Evolutionary conservation across 2,797 vertebrate species (phyloP).

Genomic region (Alosa sapidissima): DNA sequence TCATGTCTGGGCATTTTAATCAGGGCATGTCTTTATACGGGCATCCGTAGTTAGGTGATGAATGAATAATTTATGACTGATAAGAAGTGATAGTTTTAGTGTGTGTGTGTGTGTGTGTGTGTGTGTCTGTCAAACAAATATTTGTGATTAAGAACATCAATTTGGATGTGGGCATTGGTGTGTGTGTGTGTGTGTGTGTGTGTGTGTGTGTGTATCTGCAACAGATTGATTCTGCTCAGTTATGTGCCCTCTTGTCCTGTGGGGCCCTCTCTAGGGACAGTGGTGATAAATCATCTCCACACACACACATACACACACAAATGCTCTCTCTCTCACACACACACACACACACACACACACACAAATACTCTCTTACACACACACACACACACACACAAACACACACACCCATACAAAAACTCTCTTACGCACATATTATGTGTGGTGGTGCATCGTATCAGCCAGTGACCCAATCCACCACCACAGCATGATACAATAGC

Average conservation of each 20-base stretch:
- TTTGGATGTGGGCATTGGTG: background rate
- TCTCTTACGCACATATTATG: background rate
- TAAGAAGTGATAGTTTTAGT: background rate
- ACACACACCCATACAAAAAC: background rate
- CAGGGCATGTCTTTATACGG: background rate
- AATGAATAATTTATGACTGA: slow-evolving; percentile 6
- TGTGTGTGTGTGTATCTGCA: background rate
- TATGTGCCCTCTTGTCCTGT: slow-evolving; percentile 33
- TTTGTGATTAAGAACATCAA: background rate
- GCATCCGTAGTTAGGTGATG: background rate
- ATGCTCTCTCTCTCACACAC: background rate
- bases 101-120: slow-evolving; percentile 33
- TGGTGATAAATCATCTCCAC: slow-evolving; percentile 66
- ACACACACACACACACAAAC: background rate
- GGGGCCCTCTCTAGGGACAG: slow-evolving; percentile 40
- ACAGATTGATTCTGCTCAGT: slow-evolving; percentile 47
- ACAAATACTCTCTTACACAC: background rate
- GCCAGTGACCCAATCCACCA: background rate
- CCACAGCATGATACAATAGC: background rate
- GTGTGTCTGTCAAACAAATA: slow-evolving; percentile 53
- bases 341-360: background rate
- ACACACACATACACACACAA: background rate
- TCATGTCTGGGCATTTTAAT: slow-evolving; percentile 5
- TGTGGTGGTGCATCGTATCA: too few species aligned
- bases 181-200: background rate